These are phyloP conservation scores for Solea senegalensis DNA, from an alignment of 2,113 vertebrate species.

Conservation along the genomic window DNA sequence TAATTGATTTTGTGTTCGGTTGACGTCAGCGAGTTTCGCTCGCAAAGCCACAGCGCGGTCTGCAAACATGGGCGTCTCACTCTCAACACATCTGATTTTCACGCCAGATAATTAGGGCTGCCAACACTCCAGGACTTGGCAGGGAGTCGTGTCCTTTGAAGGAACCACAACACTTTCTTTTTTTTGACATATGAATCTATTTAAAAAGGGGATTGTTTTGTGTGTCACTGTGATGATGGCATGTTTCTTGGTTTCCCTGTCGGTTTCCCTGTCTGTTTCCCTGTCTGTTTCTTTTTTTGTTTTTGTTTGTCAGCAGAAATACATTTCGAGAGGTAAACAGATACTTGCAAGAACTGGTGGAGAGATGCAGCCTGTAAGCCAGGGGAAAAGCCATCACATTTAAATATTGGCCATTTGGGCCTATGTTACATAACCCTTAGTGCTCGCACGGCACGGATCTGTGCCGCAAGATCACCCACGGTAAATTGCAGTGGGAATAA, in stretches of 20 bases:
- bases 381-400: no score
- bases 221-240: neutral
- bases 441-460: no score
- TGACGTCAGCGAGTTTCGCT: slow-evolving; percentile 23
- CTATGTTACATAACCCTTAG: no score
- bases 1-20: slow-evolving; percentile 37
- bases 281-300: no score
- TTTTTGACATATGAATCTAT: slow-evolving; percentile 3
- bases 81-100: slow-evolving; percentile 26
- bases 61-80: slow-evolving; percentile 13
- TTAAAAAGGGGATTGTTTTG: neutral
- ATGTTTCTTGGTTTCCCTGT: neutral
- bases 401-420: no score
- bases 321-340: no score
- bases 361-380: no score
- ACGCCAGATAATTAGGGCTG: slow-evolving; percentile 22
- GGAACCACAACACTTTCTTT: neutral
- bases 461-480: no score
- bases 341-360: no score
- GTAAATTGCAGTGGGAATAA: no score
- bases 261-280: neutral
- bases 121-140: neutral
- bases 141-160: slow-evolving; percentile 1
- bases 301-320: neutral
- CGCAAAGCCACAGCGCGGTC: neutral